Percentiles rank a stretch among this genome's conserved stretches.
These are phyloP conservation scores for Eupithecia exiguata DNA, from an alignment of 2,888 invertebrate species.

Conservation along the genomic window DNA sequence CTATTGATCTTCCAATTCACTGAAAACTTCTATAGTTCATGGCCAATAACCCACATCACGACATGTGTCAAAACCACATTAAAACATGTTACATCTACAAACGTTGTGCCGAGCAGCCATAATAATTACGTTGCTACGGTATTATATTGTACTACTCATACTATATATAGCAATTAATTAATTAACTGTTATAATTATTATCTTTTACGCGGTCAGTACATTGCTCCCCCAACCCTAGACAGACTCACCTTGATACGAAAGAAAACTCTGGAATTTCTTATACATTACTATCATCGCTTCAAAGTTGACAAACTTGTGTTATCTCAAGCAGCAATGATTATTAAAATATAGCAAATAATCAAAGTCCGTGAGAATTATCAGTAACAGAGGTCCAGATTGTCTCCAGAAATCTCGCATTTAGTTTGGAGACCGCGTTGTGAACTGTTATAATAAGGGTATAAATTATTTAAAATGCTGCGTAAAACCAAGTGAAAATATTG, in stretches of 20 bases:
- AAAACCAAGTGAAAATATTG: slow-evolving; percentile 8
- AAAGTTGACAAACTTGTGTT: neutral
- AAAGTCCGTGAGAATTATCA: slow-evolving; percentile 49
- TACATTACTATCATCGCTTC: slow-evolving; percentile 42
- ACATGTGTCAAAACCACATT: too few species aligned
- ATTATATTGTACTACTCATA: neutral
- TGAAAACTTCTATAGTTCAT: too few species aligned
- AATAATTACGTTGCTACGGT: neutral
- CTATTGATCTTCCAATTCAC: too few species aligned
- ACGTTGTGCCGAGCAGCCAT: neutral
- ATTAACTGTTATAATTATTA: slow-evolving; percentile 45
- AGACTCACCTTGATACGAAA: slow-evolving; percentile 26
- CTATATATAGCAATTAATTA: too few species aligned
- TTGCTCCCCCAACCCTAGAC: slow-evolving; percentile 40
- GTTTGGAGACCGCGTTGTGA: slow-evolving; percentile 56
- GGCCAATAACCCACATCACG: too few species aligned
- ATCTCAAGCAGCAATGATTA: slow-evolving; percentile 46
- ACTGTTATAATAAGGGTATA: slow-evolving; percentile 23
- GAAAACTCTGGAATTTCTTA: slow-evolving; percentile 36
- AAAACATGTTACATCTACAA: too few species aligned
- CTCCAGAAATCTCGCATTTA: slow-evolving; percentile 62
- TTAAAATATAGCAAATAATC: slow-evolving; percentile 29
- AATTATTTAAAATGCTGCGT: slow-evolving; percentile 13
- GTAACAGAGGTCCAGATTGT: slow-evolving; percentile 42
- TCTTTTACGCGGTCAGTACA: slow-evolving; percentile 64